Conservation (phyloP, 2,797 vertebrate species). For the Falco peregrinus region DNA sequence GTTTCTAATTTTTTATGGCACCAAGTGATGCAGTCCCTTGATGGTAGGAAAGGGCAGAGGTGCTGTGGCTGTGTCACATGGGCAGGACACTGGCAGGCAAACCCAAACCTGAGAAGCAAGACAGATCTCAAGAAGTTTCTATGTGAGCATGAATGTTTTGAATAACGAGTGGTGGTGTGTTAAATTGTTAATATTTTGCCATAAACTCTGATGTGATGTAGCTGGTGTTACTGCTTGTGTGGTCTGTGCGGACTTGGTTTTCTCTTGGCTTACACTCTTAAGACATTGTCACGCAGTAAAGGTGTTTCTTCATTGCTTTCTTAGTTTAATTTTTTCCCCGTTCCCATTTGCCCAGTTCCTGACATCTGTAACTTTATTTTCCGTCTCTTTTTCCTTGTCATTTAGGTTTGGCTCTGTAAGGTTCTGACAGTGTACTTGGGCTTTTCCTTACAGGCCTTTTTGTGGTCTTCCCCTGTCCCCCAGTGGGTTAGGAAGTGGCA, state of each 20-base stretch:
- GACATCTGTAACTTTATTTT: background rate
- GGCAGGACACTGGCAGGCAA: background rate
- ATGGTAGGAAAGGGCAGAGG: background rate
- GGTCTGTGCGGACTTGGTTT: background rate
- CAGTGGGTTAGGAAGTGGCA: background rate
- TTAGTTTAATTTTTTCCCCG: background rate
- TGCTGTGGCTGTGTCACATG: background rate
- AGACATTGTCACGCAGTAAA: background rate
- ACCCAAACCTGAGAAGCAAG: background rate
- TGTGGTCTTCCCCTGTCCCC: background rate
- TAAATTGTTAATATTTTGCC: constrained; percentile 1
- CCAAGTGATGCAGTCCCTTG: background rate
- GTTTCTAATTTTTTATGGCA: background rate
- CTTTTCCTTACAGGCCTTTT: background rate
- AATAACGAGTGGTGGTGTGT: background rate
- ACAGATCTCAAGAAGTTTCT: background rate
- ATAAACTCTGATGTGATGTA: background rate
- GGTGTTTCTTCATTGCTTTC: background rate
- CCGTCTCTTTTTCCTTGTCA: background rate
- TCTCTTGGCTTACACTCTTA: background rate
- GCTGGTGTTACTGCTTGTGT: background rate
- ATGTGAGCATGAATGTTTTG: background rate
- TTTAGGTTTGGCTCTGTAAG: background rate
- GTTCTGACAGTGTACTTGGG: background rate
- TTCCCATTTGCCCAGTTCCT: background rate